A percentile compares a stretch with the other conserved stretches of the same genome.
phyloP scores from a whole-genome alignment of 1,140 invertebrate genomes.

The Drosophila serrata region DNA sequence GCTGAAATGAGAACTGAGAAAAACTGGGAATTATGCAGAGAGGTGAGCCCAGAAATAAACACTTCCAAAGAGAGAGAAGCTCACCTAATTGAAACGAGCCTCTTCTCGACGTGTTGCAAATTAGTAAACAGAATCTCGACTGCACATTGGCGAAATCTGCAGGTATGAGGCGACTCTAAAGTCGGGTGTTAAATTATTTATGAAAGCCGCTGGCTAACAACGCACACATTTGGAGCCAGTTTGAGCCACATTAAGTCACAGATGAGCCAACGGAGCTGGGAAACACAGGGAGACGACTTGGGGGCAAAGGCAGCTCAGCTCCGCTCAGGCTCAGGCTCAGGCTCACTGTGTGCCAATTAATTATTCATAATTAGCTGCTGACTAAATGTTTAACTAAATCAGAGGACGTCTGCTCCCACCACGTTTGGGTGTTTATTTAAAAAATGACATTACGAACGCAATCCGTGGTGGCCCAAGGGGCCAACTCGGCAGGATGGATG shows the following conservation, averaged over 20 bases:
- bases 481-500: slow-evolving; percentile 4
- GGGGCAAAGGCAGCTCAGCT: slow-evolving; percentile 1
- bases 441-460: slow-evolving; percentile 43
- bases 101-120: slow-evolving; percentile 51
- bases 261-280: slow-evolving; percentile 21
- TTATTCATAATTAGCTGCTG: slow-evolving; percentile 75
- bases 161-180: slow-evolving; percentile 32
- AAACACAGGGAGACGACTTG: no score
- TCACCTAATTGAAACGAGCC: slow-evolving; percentile 29
- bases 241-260: slow-evolving; percentile 45
- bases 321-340: no score
- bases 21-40: slow-evolving; percentile 5
- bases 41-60: background rate
- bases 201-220: slow-evolving; percentile 49
- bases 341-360: slow-evolving; percentile 58
- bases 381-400: slow-evolving; percentile 77
- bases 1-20: background rate
- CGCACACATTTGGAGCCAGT: slow-evolving; percentile 44
- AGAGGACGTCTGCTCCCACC: slow-evolving; percentile 36
- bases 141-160: slow-evolving; percentile 36
- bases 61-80: slow-evolving; percentile 6
- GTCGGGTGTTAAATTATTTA: slow-evolving; percentile 64
- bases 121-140: slow-evolving; percentile 57
- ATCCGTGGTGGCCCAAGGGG: slow-evolving; percentile 31
- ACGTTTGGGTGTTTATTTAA: slow-evolving; percentile 45